phyloP scores from a whole-genome alignment of 1,140 invertebrate species.

The Parasteatoda tepidariorum region DNA sequence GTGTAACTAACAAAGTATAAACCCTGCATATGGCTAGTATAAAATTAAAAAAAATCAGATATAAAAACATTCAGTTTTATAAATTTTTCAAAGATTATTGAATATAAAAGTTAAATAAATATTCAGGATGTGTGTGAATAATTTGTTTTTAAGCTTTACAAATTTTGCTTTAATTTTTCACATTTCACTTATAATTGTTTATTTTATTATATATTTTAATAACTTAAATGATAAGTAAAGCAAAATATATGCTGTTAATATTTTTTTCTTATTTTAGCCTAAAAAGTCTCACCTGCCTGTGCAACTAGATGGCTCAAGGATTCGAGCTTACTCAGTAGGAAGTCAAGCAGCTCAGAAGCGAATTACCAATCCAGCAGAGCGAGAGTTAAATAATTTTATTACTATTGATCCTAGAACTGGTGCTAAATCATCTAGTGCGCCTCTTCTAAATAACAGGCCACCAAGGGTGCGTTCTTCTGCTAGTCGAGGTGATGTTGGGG shows the following conservation, averaged over 20 bases:
- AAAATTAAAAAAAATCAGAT: too few species aligned
- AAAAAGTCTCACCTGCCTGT: constrained; percentile 50
- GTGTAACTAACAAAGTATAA: too few species aligned
- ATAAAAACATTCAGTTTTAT: too few species aligned
- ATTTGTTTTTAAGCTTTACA: too few species aligned
- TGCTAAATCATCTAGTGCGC: constrained; percentile 65
- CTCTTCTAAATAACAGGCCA: constrained; percentile 61
- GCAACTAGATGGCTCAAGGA: constrained; percentile 61
- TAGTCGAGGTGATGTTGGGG: constrained; percentile 44
- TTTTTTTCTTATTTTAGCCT: constrained; percentile 24
- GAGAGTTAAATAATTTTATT: constrained; percentile 20
- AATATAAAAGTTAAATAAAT: too few species aligned
- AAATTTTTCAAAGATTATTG: too few species aligned
- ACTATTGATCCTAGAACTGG: constrained; percentile 54
- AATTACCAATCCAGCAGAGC: constrained; percentile 23
- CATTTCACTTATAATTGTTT: too few species aligned
- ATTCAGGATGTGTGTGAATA: too few species aligned
- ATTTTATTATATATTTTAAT: too few species aligned
- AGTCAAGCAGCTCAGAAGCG: constrained; percentile 71
- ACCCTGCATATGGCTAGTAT: too few species aligned
- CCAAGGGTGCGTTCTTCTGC: constrained; percentile 34
- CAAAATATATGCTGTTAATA: background rate
- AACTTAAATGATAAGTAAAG: too few species aligned
- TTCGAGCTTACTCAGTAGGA: constrained; percentile 87
- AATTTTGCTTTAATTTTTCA: too few species aligned